These are phyloP conservation scores for Phrynosoma platyrhinos DNA, from an alignment of 2,113 vertebrate species.

Conservation along the genomic window DNA sequence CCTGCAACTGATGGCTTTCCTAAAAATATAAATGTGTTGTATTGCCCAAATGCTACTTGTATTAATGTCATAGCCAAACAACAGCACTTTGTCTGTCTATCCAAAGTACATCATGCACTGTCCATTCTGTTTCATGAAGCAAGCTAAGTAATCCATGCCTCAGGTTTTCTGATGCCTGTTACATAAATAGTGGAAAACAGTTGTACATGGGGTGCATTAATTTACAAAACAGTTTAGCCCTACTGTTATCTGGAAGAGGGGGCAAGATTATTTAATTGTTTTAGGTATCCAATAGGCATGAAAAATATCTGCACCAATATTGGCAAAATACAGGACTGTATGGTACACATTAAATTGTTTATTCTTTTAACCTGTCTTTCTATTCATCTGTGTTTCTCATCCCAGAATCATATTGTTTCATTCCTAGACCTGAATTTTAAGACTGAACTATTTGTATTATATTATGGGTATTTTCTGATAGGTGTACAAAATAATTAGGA, in stretches of 20 bases:
- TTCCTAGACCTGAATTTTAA: constrained; percentile 4
- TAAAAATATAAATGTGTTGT: background rate
- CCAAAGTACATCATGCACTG: constrained; percentile 56
- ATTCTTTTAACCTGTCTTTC: constrained; percentile 28
- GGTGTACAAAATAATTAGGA: background rate
- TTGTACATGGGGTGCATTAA: background rate
- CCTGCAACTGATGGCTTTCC: constrained; percentile 35
- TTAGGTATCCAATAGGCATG: constrained; percentile 12
- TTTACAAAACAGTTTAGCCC: background rate
- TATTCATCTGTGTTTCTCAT: background rate
- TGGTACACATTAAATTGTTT: constrained; percentile 18
- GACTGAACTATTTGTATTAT: constrained; percentile 14
- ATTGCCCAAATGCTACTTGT: constrained; percentile 29
- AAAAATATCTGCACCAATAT: background rate
- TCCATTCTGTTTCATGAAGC: constrained; percentile 48
- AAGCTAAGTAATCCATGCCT: constrained; percentile 28
- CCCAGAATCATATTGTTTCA: constrained; percentile 38
- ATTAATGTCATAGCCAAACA: background rate
- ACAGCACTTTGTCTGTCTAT: constrained; percentile 55
- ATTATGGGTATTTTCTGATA: background rate
- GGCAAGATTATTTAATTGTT: constrained; percentile 40
- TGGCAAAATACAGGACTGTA: constrained; percentile 1
- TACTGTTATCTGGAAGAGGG: background rate
- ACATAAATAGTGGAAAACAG: background rate
- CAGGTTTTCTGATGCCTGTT: background rate